Evolutionary conservation across 2,113 vertebrate species (phyloP), one percentile per base, ranked within the genome.

Genomic region (Mystacornis crossleyi): DNA sequence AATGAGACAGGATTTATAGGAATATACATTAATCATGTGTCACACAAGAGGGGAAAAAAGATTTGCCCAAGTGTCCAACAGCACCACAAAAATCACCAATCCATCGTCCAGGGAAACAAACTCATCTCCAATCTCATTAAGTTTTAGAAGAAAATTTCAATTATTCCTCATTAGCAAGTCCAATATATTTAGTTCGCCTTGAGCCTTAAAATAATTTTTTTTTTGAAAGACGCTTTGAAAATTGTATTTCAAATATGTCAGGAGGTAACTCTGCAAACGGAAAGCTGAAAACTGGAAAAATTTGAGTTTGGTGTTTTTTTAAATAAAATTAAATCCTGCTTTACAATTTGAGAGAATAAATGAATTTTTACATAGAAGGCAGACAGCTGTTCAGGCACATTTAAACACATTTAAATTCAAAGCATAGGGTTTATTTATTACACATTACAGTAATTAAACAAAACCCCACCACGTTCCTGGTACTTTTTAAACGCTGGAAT

Each of bases 171-270:
- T 58, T 67, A 60, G 26, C 25, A 40, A 42, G 2, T n/a, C 36
- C 33, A 43, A 62, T 1, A 0, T 14, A 47, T 11, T 17, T 1
- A 40, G 11, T 5, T 53, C 0, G 0, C 12, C 23, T 62, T 14
- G 18, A 73, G 81, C 28, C 21, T 66, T 36, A 24, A 58, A 17
- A 4, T 9, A 31, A 0, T 19, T 45, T 62, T 51, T n/a, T 77
- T 38, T 60, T 9, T 29, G 18, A 66, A 64, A 31, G 28, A 21
- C 4, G 0, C 15, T 31, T 81, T 17, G 14, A 78, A 90, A 90
- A 42, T 45, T 20, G 4, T n/a, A 33, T 55, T 86, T 47, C 10
- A 51, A 33, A 43, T 14, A 10, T 14, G 4, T 21, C 50, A 15
- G 14, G 45, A 38, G 4, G 45, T 7, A 71, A 45, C 33, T 28